Base-by-base conservation (phyloP, 2,888 invertebrate genomes). In the Drosophila eohydei region DNA sequence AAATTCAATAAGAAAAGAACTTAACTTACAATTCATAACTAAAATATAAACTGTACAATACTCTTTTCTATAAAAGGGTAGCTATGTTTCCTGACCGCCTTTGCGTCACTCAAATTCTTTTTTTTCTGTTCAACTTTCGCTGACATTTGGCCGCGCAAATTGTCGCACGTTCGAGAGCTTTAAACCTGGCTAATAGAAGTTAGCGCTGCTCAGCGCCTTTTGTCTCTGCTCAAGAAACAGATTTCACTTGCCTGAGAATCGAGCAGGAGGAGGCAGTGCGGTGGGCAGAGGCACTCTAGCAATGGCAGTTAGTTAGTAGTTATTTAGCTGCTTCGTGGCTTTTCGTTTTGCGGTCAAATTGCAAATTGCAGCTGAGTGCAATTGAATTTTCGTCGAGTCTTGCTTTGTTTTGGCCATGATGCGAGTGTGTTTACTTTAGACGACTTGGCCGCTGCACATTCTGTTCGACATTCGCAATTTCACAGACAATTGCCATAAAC, bases 321-420 rank as follows among this genome's bases (percentile, higher is more conserved):
- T 82, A 69, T 71, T 74, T 69, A 66, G 71, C 58, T 69, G 71
- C 50, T 71, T 50, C 50, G 50, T 50, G 50, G 30, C 1, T 40
- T 40, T n/a, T 30, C 46, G 65, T 75, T 83, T 86, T 86, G 87
- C 80, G 83, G 84, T 84, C 87, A 84, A 83, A 74, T 84, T 75
- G 85, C 64, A 82, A 83, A 83, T 86, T 86, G 67, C 78, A 48
- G 63, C 55, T 46, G 66, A 70, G 50, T 71, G 70, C 86, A 83
- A 83, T 86, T 86, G 79, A 54, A 64, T 78, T 81, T 85, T 50
- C 46, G 62, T 77, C 69, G 64, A 57, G 66, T 55, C 63, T 68
- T 59, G 74, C 71, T 72, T 77, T 74, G 64, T 71, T 73, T 80
- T 61, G 61, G 46, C 65, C 66, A 48, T 64, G 54, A 52, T 63